Base-by-base conservation (phyloP, 2,113 vertebrate species). In the Oreochromis spilurus region DNA sequence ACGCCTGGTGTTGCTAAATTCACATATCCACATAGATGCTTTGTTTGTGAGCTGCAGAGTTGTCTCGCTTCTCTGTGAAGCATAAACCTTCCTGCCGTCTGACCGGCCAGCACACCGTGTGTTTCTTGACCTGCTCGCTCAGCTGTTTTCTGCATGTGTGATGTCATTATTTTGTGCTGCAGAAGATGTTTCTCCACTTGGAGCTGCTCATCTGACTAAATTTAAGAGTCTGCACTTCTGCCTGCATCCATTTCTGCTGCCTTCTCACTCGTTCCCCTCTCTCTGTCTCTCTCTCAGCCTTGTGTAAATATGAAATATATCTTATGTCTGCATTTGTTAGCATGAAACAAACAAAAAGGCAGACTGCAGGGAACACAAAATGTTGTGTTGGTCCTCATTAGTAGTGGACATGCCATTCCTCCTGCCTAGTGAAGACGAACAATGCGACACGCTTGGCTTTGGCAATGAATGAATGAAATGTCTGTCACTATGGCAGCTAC, bases 361-460 rank as follows among this genome's bases (percentile, higher is more conserved):
- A 9, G 11, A 19, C 83, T 43, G 81, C 26, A 5, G 45, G 55
- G 70, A 77, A 79, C 31, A 29, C 50, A 83, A 55, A 16, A 55
- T 29, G 82, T 6, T 40, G 72, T 1, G 21, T 4, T 2, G 4
- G 78, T 48, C 80, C 88, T 86, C 12, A 43, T 89, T 84, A 88
- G 81, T 9, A 4, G 70, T 2, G 31, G 19, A 11, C 57, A 5
- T 10, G 19, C 34, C 43, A 19, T 81, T 58, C 50, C 54, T 84
- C 14, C 21, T 9, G 75, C 84, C 75, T 34, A 52, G 86, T 70
- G 57, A 82, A 84, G 84, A 88, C 5, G 3, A 34, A 89, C 79
- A 52, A 62, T 31, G 45, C 17, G 16, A n/a, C 43, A 11, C 72
- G 0, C 17, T 50, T 1, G 43, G 70, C 70, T 77, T 77, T 31